Conservation (phyloP, 1,140 invertebrate species). For the Papilio machaon region DNA sequence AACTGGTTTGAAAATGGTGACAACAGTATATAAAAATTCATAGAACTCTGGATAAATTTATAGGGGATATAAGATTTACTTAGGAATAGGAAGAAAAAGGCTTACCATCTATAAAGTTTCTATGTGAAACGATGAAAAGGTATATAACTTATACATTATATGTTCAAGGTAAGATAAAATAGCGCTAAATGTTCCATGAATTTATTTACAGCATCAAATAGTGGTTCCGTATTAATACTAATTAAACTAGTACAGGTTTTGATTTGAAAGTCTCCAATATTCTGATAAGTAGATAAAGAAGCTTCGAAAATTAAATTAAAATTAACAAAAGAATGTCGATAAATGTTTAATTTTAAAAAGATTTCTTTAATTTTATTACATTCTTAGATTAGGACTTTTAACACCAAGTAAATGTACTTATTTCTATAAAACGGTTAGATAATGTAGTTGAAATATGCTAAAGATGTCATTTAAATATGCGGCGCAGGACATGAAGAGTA, state of each 20-base stretch:
- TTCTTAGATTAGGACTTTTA: constrained; percentile 69
- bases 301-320: constrained; percentile 21
- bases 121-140: neutral
- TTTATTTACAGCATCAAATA: constrained; percentile 67
- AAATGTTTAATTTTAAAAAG: constrained; percentile 37
- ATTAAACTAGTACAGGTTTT: constrained; percentile 33
- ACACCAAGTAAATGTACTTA: constrained; percentile 46
- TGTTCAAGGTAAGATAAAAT: constrained; percentile 17
- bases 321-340: constrained; percentile 40
- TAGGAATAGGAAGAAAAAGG: too few species aligned
- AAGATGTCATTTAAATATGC: constrained; percentile 42
- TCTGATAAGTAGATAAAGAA: constrained; percentile 23
- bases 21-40: neutral
- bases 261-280: constrained; percentile 35
- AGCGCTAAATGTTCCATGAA: constrained; percentile 57
- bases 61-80: too few species aligned
- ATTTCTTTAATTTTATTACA: constrained; percentile 50
- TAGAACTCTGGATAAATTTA: too few species aligned
- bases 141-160: neutral
- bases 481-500: constrained; percentile 50
- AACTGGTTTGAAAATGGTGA: neutral
- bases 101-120: too few species aligned
- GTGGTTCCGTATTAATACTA: constrained; percentile 40
- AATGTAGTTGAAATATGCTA: constrained; percentile 25
- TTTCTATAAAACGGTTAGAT: constrained; percentile 41